Base-by-base conservation (phyloP, 2,797 vertebrate species). In the Ispidina lecontei region DNA sequence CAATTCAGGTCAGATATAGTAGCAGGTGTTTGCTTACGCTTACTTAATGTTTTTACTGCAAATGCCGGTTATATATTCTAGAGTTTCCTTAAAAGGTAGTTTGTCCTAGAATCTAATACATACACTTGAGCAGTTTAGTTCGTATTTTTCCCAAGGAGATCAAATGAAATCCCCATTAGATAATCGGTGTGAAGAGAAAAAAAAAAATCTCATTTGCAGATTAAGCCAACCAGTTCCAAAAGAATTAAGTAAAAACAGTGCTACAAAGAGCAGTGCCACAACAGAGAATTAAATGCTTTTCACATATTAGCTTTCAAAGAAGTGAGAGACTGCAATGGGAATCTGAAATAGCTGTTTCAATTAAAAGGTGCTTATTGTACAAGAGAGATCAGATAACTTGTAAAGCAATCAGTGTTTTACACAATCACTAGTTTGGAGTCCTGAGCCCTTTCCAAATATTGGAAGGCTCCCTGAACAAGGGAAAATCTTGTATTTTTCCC, bases 131-230 rank as follows among this genome's bases (percentile, higher is more conserved):
- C 47, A 72, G 22, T 43, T 87, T 33, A 56, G 46, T 23, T 41
- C 59, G 26, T 35, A 8, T 89, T 93, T 94, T 94, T 94, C 96
- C 72, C 96, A 95, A 89, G 94, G 72, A 87, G 94, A 96, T 96
- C 75, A 81, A 89, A 65, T 96, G 23, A 94, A 95, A 72, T 4
- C 26, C 37, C 47, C 14, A 11, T 94, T 95, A 94, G 65, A 93
- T 89, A 96, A 96, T 19, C 62, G 33, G 4, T 37, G 43, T 26
- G 20, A 90, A 77, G 49, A 31, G 8, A 60, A 84, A 84, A 68
- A 41, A 29, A 26, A 26, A 12, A 26, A 14, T 2, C 64, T 89
- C 14, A 69, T 86, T 88, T 84, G 39, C 2, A n/a, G 75, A 77
- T 90, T 93, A 95, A 94, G 72, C 84, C 75, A 56, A 75, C 19